Base-by-base conservation (phyloP, 2,113 vertebrate species). In the Nothocercus julius region DNA sequence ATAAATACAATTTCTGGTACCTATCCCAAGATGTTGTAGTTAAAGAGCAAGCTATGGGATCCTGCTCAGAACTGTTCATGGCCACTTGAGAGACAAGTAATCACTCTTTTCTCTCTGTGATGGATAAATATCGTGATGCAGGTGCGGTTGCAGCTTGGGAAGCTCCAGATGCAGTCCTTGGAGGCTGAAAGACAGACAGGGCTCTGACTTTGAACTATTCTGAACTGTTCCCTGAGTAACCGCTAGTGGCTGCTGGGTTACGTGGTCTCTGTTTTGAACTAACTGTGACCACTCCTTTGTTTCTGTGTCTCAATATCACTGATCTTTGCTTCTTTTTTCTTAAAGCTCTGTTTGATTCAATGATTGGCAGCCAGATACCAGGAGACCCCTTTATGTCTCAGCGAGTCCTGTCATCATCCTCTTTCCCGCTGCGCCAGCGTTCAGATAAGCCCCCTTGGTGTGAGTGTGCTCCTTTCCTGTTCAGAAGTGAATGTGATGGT, bases 361-460 rank as follows among this genome's bases (percentile, higher is more conserved):
- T 99, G 97, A 97, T 97, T 85, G 97, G 90, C 88, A 98, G 97
- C 97, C 98, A 98, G 86, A 97, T 98, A 7, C 97, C 98, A 11
- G 98, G 98, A 81, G 98, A 98, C 89, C 95, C 98, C 6, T 99
- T 98, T 93, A 98, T 98, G 91, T 99, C 98, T 20, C 99, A 99
- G 95, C 98, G 97, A 62, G 98, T 98, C 89, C 98, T 99, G 66
- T 97, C 98, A 0, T 98, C 99, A 1, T 98, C 99, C 5, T 97
- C 98, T 27, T 53, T 98, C 87, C 98, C 98, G 0, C 58, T 99
- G 90, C 98, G 97, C 38, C 98, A 98, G 90, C 98, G 98, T 32
- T 98, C 98, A 2, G 99, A 99, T 92, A 98, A 98, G 42, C 99
- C 99, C 36, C 98, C 99, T 2, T 99, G 99, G 99, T 99, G 99